Evolutionary conservation across 2,888 invertebrate species (phyloP), one percentile per base, ranked within the genome.

Genomic region (Melolontha melolontha): DNA sequence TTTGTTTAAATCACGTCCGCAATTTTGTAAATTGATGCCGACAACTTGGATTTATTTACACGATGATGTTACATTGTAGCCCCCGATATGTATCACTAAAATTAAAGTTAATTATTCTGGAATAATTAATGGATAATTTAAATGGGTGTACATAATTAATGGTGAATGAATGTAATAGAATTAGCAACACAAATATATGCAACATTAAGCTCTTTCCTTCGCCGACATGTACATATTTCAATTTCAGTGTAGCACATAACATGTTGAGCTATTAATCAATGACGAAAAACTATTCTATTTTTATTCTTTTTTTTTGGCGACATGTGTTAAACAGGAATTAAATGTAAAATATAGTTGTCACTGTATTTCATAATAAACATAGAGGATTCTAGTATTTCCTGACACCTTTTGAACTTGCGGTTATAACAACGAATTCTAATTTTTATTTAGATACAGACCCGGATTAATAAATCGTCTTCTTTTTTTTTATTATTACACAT

Each of bases 11-110:
- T 62, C 47, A 62, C 49, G 59, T 62, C 34, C 34, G 59, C 39
- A 47, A 62, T 62, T 62, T 62, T 34, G 59, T 62, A 39, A 47
- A 62, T 47, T 62, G 59, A 62, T 62, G n/a, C n/a, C 59, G 42
- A 47, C 42, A 47, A 49, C 22, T 42, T n/a, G 47, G 39, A 47
- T 62, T 62, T 62, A 62, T 62, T 62, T 62, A 62, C 39, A 6
- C 10, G 40, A 34, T 17, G 16, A 10, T 8, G 11, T 17, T 16
- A 40, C 54, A 17, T 40, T 10, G 54, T 17, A 54, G 40, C 34
- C 6, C 54, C 6, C 54, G 11, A 50, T 50, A 17, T 17, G 39
- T 16, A 40, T 41, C 17, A 22, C 41, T 1, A 14, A 44, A 44
- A 44, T 44, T 14, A 44, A 44, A 44, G 14, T 44, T 14, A 12